These are phyloP conservation scores for Diploscapter pachys DNA, from an alignment of 1,140 invertebrate genomes.

Conservation along the genomic window DNA sequence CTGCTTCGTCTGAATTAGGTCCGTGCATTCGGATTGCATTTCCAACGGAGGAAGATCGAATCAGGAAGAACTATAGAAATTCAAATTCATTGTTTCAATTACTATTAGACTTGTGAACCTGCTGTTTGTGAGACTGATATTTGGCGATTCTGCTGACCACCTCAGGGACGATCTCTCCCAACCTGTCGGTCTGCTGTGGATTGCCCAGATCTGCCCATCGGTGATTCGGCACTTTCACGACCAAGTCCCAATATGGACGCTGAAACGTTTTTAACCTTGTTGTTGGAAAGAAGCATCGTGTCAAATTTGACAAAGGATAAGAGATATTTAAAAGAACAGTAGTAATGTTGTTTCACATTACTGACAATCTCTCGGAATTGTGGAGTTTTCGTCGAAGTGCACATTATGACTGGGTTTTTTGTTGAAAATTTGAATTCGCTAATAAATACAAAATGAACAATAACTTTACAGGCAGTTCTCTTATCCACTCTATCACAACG, in stretches of 20 bases:
- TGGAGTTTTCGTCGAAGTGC: no score
- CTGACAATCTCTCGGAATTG: no score
- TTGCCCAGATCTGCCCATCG: constrained; percentile 22
- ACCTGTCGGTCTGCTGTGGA: constrained; percentile 21
- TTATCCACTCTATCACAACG: no score
- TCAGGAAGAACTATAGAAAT: constrained; percentile 28
- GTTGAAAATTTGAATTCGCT: no score
- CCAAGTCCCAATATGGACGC: constrained; percentile 49
- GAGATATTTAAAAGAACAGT: no score
- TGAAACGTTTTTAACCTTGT: constrained; percentile 31
- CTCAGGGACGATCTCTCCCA: constrained; percentile 32
- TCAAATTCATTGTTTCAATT: not conserved
- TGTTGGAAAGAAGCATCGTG: no score
- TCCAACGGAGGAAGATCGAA: constrained; percentile 25
- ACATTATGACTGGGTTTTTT: no score
- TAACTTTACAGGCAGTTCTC: no score
- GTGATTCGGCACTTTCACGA: constrained; percentile 52
- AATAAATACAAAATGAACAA: no score
- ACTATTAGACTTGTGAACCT: constrained; percentile 36
- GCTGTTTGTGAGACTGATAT: constrained; percentile 54
- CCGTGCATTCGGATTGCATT: constrained; percentile 19
- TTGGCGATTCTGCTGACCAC: constrained; percentile 53
- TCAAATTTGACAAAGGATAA: no score
- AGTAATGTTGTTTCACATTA: no score
- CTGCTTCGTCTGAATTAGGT: constrained; percentile 25